Evolutionary conservation across 2,797 vertebrate species (phyloP), one percentile per base, ranked within the genome.

Genomic region (Cirrhinus mrigala): DNA sequence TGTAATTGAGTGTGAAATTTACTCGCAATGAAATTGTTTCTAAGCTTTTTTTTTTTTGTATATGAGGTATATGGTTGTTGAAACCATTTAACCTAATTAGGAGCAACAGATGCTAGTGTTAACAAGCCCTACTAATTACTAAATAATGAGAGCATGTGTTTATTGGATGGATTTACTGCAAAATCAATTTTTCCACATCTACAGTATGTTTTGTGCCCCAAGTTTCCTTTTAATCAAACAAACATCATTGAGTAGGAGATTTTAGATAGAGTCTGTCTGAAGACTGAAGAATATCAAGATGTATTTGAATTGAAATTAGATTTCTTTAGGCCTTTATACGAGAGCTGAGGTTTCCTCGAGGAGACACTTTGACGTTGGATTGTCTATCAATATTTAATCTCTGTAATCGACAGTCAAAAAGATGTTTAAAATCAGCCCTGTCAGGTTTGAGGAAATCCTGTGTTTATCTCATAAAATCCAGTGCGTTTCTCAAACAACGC

Each of bases 341-440:
- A 58, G 33, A 60, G 54, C 33, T 44, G 7, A 44, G 5, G 52
- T 54, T 60, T 78, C 54, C 33, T 58, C 33, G 9, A 12, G 8
- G 75, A 77, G 14, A 77, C 75, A 24, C 33, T 77, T 58, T 58
- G 54, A 22, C 4, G 12, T 77, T 58, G 52, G 33, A 60, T 18
- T 24, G 7, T 44, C 33, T 12, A 60, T 77, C 33, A 77, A 24
- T 77, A 77, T 60, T 77, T 16, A 77, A 24, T 12, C 58, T 77
- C 54, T 77, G 22, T 77, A 60, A 77, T 77, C 14, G 33, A 24
- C 75, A n/a, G n/a, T 77, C 54, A 60, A 12, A 77, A 60, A 77
- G 37, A 18, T 78, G 1, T 44, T 78, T 60, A 0, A 78, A 60
- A 78, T 44, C 54, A 58, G 33, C 33, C 54, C 2, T 24, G 22